Evolutionary conservation across 2,888 invertebrate genomes (phyloP).

Genomic region (Lacanobia oleracea): DNA sequence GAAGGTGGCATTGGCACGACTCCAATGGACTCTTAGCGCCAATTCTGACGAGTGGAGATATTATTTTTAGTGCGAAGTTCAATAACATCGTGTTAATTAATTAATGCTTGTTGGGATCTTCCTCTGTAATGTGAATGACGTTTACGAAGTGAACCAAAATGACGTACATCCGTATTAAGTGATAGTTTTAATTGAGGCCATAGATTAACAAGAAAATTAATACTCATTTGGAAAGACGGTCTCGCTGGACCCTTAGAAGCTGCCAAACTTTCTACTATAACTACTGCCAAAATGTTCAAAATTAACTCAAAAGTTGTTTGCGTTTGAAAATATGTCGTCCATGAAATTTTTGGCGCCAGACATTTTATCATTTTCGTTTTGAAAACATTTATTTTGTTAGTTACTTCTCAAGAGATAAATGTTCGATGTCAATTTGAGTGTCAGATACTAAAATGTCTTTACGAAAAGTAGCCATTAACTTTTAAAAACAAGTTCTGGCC

Average conservation of each 20-base stretch:
- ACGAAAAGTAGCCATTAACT: neutral
- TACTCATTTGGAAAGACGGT: neutral
- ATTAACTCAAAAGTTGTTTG: neutral
- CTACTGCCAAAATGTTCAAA: neutral
- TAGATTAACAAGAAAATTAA: neutral
- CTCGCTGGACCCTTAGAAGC: neutral
- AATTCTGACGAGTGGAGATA: slow-evolving; percentile 72
- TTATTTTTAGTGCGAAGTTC: slow-evolving; percentile 74
- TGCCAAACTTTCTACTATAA: neutral
- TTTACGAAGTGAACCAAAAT: slow-evolving; percentile 16
- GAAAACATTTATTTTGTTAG: slow-evolving; percentile 14
- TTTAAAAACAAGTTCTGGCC: neutral
- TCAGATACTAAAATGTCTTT: neutral
- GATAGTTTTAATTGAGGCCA: slow-evolving; percentile 18
- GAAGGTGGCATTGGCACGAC: slow-evolving; percentile 66
- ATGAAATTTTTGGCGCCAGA: slow-evolving; percentile 18
- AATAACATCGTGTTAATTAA: slow-evolving; percentile 68
- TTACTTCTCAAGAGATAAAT: neutral
- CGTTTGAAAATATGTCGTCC: slow-evolving; percentile 23
- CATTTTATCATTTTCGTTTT: slow-evolving; percentile 3
- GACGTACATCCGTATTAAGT: slow-evolving; percentile 36
- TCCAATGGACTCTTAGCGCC: slow-evolving; percentile 71
- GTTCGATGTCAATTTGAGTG: neutral
- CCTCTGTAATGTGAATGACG: slow-evolving; percentile 12
- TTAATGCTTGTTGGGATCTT: slow-evolving; percentile 41